These are phyloP conservation scores for Loripinus fragilis DNA, from an alignment of 2,888 invertebrate genomes.

Conservation along the genomic window DNA sequence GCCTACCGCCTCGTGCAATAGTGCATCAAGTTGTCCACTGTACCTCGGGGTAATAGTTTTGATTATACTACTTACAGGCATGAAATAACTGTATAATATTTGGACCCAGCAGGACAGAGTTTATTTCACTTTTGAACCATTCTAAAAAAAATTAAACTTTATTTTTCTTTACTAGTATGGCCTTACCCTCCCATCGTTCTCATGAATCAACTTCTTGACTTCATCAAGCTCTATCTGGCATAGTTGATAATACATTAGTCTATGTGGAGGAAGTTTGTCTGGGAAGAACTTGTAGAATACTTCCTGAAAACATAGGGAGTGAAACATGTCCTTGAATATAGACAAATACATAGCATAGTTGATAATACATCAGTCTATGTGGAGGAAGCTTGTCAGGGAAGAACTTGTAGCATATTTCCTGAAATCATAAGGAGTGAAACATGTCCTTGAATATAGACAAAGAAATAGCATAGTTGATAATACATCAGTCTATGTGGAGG, in stretches of 20 bases:
- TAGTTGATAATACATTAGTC: conserved; percentile 96
- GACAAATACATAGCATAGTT: conserved; percentile 94
- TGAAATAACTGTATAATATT: no score
- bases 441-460: no score
- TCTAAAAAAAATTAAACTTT: no score
- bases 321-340: no score
- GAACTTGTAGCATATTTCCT: conserved; percentile 85
- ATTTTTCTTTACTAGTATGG: no score
- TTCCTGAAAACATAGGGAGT: conserved; percentile 65
- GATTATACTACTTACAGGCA: no score
- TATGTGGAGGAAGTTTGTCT: conserved; percentile 90
- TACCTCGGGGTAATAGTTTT: no score
- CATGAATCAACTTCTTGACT: conserved; percentile 86
- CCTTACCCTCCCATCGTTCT: conserved; percentile 60
- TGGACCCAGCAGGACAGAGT: no score
- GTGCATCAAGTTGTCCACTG: no score
- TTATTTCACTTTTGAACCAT: not conserved
- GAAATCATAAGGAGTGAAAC: conserved; percentile 25
- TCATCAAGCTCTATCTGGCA: conserved; percentile 92
- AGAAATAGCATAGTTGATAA: conserved; percentile 94
- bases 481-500: conserved; percentile 95
- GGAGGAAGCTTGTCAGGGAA: conserved; percentile 90
- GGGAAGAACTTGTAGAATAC: conserved; percentile 87
- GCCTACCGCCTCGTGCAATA: no score
- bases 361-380: conserved; percentile 94